Conservation (phyloP, 2,797 vertebrate genomes). For the Artibeus lituratus region DNA sequence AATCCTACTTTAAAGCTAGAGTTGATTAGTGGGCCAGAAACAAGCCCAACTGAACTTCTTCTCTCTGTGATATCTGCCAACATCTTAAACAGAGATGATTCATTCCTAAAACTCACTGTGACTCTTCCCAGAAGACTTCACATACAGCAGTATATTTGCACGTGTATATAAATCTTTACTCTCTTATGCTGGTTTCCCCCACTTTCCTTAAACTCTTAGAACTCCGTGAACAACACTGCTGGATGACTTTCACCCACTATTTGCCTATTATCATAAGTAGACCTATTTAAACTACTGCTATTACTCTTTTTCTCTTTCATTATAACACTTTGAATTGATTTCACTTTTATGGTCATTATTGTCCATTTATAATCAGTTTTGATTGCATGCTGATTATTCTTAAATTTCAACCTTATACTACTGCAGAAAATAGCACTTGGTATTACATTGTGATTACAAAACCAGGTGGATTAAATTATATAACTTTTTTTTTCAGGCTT, state of each 20-base stretch:
- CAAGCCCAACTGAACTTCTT: neutral
- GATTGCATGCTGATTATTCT: constrained; percentile 75
- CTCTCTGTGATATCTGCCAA: neutral
- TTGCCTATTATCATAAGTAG: neutral
- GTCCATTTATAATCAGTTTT: constrained; percentile 69
- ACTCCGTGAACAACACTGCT: neutral
- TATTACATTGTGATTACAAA: constrained; percentile 56
- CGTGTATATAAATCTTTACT: neutral
- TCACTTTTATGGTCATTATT: constrained; percentile 55
- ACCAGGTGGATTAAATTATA: constrained; percentile 50
- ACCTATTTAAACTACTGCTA: neutral
- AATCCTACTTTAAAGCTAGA: neutral
- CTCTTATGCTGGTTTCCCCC: neutral
- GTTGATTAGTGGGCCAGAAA: neutral
- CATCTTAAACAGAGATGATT: neutral
- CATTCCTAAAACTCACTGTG: neutral
- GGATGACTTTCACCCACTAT: neutral
- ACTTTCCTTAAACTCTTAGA: neutral
- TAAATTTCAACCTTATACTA: constrained; percentile 69
- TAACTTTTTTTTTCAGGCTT: constrained; percentile 45
- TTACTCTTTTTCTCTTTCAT: constrained; percentile 28
- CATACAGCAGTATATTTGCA: neutral
- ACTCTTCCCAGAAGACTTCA: neutral
- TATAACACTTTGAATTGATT: constrained; percentile 55
- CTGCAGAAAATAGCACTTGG: neutral